phyloP scores from a whole-genome alignment of 1,140 invertebrate genomes.

The Zelostemma sp. region DNA sequence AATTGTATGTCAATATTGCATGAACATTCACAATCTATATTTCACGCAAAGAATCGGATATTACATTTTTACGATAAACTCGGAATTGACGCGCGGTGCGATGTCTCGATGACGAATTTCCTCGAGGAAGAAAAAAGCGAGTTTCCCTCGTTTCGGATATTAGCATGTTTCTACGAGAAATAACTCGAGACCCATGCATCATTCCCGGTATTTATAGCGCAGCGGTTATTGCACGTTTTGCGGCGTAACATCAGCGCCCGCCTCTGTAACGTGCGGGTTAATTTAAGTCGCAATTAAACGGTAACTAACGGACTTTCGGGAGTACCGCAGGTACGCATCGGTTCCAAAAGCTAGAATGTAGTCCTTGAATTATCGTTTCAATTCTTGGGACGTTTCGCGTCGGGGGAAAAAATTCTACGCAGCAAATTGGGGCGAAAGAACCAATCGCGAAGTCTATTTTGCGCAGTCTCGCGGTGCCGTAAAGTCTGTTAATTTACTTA shows the following conservation, averaged over 20 bases:
- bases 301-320: slow-evolving; percentile 54
- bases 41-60: too few relatives aligned
- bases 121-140: slow-evolving; percentile 2
- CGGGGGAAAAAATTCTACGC: too few relatives aligned
- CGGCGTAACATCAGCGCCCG: slow-evolving; percentile 33
- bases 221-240: slow-evolving; percentile 39
- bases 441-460: slow-evolving; percentile 50
- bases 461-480: slow-evolving; percentile 58
- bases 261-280: slow-evolving; percentile 45
- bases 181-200: slow-evolving; percentile 19
- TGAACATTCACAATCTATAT: too few relatives aligned
- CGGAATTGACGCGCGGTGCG: background rate
- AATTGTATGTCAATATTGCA: too few relatives aligned
- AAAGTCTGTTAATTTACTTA: slow-evolving; percentile 54
- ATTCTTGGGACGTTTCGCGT: slow-evolving; percentile 59
- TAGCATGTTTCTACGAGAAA: slow-evolving; percentile 25
- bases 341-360: slow-evolving; percentile 31
- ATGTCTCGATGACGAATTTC: slow-evolving; percentile 26
- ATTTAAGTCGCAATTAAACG: slow-evolving; percentile 63
- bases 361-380: slow-evolving; percentile 65
- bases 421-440: slow-evolving; percentile 19
- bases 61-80: too few relatives aligned
- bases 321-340: background rate
- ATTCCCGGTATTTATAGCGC: slow-evolving; percentile 40
- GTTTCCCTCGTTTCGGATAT: slow-evolving; percentile 5